Evolutionary conservation across 2,888 invertebrate genomes (phyloP).

Genomic region (Nymphalis urticae): DNA sequence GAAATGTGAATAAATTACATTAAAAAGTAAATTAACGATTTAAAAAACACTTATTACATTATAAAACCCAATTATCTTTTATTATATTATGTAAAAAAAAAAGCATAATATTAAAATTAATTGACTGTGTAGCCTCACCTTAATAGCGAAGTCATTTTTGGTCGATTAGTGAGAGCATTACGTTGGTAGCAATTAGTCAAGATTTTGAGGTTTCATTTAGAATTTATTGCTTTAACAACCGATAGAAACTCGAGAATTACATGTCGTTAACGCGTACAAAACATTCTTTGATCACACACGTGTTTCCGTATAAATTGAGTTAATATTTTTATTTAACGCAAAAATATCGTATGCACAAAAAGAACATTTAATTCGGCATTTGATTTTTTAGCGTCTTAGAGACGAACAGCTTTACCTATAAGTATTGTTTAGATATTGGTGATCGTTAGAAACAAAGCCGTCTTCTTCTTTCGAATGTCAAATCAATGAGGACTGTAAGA

Average conservation of each 20-base stretch:
- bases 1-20: too few species aligned
- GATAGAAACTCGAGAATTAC: constrained; percentile 2
- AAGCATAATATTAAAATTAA: not conserved
- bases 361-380: too few species aligned
- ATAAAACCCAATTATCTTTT: too few species aligned
- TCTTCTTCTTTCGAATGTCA: too few species aligned
- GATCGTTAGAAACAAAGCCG: too few species aligned
- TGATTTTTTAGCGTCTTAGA: too few species aligned
- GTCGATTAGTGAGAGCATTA: constrained; percentile 25
- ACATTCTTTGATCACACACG: not conserved
- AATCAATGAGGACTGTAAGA: too few species aligned
- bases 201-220: constrained; percentile 24
- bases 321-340: not conserved
- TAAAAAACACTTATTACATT: too few species aligned
- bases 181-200: constrained; percentile 25
- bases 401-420: too few species aligned
- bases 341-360: too few species aligned
- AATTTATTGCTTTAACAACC: constrained; percentile 19
- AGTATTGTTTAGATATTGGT: too few species aligned
- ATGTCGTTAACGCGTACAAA: not conserved
- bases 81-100: not conserved
- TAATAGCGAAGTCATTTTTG: constrained; percentile 19
- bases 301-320: not conserved
- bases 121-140: constrained; percentile 8
- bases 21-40: too few species aligned